A percentile compares a stretch with the other conserved stretches of the same genome.
Evolutionary conservation across 2,888 invertebrate genomes (phyloP).

Genomic region (Hemicrepidius hirtus): DNA sequence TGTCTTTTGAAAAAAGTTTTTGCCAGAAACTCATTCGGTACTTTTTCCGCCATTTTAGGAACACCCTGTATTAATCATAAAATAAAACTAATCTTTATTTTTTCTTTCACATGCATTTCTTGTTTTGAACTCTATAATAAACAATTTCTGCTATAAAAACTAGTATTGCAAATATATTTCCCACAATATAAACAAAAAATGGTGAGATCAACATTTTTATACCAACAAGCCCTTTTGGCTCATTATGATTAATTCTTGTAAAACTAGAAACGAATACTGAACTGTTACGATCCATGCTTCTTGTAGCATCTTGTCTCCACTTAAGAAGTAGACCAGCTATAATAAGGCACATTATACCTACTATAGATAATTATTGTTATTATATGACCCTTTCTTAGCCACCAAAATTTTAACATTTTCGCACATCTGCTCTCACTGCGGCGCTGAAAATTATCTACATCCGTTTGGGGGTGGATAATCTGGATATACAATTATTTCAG

Average conservation of each 20-base stretch:
- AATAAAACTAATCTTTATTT: neutral
- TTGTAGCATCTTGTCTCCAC: constrained; percentile 30
- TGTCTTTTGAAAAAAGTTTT: too few relatives aligned
- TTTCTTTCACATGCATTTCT: too few relatives aligned
- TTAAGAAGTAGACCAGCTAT: constrained; percentile 29
- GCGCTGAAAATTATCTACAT: too few relatives aligned
- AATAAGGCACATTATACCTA: constrained; percentile 2
- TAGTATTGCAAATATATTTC: constrained; percentile 26
- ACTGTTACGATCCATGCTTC: constrained; percentile 13
- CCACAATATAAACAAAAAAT: constrained; percentile 27
- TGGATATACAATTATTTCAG: too few relatives aligned
- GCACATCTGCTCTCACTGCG: too few relatives aligned
- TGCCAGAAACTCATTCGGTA: too few relatives aligned
- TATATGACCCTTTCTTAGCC: too few relatives aligned
- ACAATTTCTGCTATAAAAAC: constrained; percentile 21
- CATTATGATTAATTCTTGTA: neutral
- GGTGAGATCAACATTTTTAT: constrained; percentile 27
- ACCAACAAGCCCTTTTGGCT: neutral
- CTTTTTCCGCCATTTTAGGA: too few relatives aligned
- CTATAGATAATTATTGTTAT: too few relatives aligned
- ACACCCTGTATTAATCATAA: too few relatives aligned
- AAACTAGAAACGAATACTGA: constrained; percentile 15
- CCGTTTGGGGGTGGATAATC: too few relatives aligned
- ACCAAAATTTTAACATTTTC: too few relatives aligned
- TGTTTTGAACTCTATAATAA: neutral